A percentile compares a stretch with the other conserved stretches of the same genome.
Evolutionary conservation across 2,797 vertebrate species (phyloP).

Genomic region (Perodicticus potto): DNA sequence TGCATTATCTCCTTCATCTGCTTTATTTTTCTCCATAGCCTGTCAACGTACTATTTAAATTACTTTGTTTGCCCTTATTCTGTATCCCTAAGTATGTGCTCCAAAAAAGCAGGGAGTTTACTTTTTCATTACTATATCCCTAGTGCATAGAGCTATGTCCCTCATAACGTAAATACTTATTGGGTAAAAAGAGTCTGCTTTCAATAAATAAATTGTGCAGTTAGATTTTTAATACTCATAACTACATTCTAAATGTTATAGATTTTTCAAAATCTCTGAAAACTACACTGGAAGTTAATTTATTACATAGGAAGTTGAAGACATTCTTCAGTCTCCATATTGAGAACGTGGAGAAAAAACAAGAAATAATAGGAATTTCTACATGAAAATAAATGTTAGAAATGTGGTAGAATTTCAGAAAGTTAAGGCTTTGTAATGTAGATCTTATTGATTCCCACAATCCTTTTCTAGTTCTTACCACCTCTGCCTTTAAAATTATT

Average conservation of each 20-base stretch:
- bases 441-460: not conserved
- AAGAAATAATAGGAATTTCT: slow-evolving; percentile 21
- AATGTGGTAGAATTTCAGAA: slow-evolving; percentile 42
- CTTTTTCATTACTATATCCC: not conserved
- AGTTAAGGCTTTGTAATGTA: slow-evolving; percentile 47
- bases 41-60: not conserved
- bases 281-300: slow-evolving; percentile 15
- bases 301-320: not conserved
- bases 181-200: slow-evolving; percentile 13
- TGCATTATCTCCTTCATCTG: not conserved
- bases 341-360: not conserved
- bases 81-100: not conserved
- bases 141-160: not conserved
- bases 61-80: not conserved
- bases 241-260: slow-evolving; percentile 19
- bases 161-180: not conserved
- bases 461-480: slow-evolving; percentile 25
- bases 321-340: not conserved
- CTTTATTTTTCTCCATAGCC: not conserved
- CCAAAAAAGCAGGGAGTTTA: not conserved
- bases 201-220: not conserved
- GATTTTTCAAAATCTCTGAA: not conserved
- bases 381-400: slow-evolving; percentile 38
- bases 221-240: slow-evolving; percentile 55
- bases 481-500: no score